phyloP scores from a whole-genome alignment of 2,888 invertebrate genomes.

The Heteropelma amictum region DNA sequence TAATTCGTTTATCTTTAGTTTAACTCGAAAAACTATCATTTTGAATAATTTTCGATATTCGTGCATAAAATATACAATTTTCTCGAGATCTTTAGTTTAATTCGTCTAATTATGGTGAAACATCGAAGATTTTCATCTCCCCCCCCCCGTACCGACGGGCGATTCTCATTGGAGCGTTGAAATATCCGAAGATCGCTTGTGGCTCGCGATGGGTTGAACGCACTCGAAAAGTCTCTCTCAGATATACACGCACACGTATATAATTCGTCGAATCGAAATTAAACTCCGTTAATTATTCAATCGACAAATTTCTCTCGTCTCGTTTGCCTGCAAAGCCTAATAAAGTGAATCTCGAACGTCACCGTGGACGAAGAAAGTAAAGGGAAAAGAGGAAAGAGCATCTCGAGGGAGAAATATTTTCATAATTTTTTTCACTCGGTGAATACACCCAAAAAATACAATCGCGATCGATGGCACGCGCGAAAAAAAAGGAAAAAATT shows the following conservation, averaged over 20 bases:
- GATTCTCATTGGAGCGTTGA: background rate
- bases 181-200: conserved; percentile 5
- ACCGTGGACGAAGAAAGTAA: too few species aligned
- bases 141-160: background rate
- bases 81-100: too few species aligned
- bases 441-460: background rate
- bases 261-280: conserved; percentile 1
- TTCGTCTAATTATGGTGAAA: conserved; percentile 11
- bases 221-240: background rate
- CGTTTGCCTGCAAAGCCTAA: background rate
- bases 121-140: background rate
- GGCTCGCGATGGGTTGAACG: conserved; percentile 32
- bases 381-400: too few species aligned
- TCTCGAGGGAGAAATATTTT: too few species aligned
- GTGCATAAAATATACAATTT: too few species aligned
- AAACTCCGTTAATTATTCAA: conserved; percentile 13
- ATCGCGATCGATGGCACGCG: too few species aligned
- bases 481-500: too few species aligned
- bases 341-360: background rate
- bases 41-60: too few species aligned
- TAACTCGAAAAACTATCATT: too few species aligned
- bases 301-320: background rate
- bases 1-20: too few species aligned
- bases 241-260: background rate
- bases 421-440: too few species aligned